Evolutionary conservation across 2,797 vertebrate species (phyloP), one percentile per base, ranked within the genome.

Genomic region (Brachyrhaphis roseni): DNA sequence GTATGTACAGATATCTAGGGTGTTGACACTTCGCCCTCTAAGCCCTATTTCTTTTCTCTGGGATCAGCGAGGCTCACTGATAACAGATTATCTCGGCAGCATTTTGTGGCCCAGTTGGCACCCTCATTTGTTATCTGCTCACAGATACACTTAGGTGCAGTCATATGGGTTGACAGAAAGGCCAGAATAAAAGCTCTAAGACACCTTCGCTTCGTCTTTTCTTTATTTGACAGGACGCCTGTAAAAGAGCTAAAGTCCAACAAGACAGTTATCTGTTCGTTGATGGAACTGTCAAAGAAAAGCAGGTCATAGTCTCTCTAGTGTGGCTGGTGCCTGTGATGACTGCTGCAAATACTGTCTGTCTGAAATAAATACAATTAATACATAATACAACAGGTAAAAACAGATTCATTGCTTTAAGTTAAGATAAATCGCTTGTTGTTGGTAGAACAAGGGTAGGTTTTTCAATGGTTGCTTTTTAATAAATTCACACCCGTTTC

Each of bases 101-200:
- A 91, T 93, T 94, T 93, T 93, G 91, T 92, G 90, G 92, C 91
- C 91, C 88, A 89, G 89, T 92, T 94, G 94, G 91, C 91, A 93
- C 91, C 88, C 90, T 94, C 92, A 92, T 94, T 95, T 94, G 93
- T 94, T 94, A 94, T 94, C 90, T 87, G 83, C 90, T 91, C 89
- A 91, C 89, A 93, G 89, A 89, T 92, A 90, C 80, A 87, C 89
- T 74, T 82, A 88, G 87, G 91, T 89, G 88, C 90, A 92, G 85
- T 92, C 85, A 84, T 87, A 85, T 82, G 85, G 86, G 86, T 79
- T 85, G 79, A 86, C 84, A 88, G 85, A 93, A 92, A 92, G 91
- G 89, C 92, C 90, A 88, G 86, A 87, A 91, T 89, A 87, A 87
- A 93, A 84, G 79, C 82, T 87, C 82, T 84, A 51, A 82, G 89